A percentile compares a stretch with the other conserved stretches of the same genome.
Conservation (phyloP, 2,113 vertebrate genomes). For the Puntigrus tetrazona region DNA sequence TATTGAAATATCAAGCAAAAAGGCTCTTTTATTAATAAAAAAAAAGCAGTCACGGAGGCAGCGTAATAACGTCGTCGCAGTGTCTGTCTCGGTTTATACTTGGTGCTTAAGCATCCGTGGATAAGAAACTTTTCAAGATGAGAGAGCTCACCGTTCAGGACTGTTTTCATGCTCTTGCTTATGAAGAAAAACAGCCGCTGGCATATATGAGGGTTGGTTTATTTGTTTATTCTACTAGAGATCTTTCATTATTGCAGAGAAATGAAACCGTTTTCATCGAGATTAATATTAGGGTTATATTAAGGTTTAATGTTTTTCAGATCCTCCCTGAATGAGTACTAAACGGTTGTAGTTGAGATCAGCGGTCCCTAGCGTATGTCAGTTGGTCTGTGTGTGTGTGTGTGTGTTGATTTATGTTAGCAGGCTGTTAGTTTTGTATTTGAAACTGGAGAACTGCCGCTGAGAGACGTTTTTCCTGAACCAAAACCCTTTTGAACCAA, state of each 20-base stretch:
- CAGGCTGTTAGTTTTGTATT: background rate
- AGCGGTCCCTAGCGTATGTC: background rate
- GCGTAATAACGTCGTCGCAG: background rate
- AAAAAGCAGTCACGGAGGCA: background rate
- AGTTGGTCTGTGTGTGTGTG: background rate
- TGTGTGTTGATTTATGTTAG: background rate
- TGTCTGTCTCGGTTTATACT: constrained; percentile 5
- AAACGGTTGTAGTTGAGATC: background rate
- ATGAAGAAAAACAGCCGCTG: constrained; percentile 22
- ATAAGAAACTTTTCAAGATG: constrained; percentile 2
- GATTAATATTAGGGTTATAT: constrained; percentile 13
- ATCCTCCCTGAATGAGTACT: background rate
- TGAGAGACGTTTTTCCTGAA: background rate
- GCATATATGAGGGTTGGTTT: background rate
- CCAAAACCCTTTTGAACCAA: background rate
- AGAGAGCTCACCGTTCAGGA: background rate
- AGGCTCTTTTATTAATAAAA: background rate
- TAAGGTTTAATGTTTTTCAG: background rate
- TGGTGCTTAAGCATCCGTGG: constrained; percentile 6
- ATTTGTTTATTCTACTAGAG: background rate
- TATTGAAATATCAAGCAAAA: background rate
- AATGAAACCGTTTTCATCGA: background rate
- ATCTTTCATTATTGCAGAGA: background rate
- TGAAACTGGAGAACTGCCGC: background rate
- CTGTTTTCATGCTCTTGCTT: constrained; percentile 11